These are phyloP conservation scores for Sciurus carolinensis DNA, from an alignment of 2,797 vertebrate genomes.

Conservation along the genomic window DNA sequence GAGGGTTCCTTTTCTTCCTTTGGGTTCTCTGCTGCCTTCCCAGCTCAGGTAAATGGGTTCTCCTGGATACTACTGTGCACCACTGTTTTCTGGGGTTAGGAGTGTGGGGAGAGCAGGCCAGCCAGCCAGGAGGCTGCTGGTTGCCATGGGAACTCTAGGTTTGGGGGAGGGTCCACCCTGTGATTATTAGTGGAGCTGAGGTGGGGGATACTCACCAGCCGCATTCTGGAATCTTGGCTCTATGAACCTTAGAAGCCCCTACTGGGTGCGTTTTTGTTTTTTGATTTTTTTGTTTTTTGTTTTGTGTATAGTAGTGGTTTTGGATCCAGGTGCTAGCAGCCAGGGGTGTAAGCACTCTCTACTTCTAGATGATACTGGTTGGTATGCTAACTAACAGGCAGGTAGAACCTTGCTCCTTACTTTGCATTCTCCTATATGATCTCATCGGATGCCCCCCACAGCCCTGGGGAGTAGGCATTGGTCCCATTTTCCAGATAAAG, in stretches of 20 bases:
- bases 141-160: conserved; percentile 61
- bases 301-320: background rate
- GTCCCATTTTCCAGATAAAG: conserved; percentile 62
- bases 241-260: background rate
- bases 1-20: conserved; percentile 40
- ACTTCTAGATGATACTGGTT: conserved; percentile 51
- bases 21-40: background rate
- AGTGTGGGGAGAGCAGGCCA: conserved; percentile 24
- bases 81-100: conserved; percentile 17
- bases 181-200: conserved; percentile 46
- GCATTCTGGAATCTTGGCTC: conserved; percentile 6
- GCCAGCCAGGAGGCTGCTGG: conserved; percentile 8
- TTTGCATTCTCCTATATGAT: conserved; percentile 56
- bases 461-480: conserved; percentile 49
- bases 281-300: too few relatives aligned
- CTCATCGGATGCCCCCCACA: conserved; percentile 55
- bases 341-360: background rate
- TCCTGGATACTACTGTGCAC: background rate
- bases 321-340: conserved; percentile 6
- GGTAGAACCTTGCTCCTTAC: conserved; percentile 65
- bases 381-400: conserved; percentile 25
- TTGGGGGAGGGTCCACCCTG: conserved; percentile 8
- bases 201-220: background rate
- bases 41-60: conserved; percentile 11
- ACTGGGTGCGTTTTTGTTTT: background rate